Percentiles rank a stretch among this genome's conserved stretches.
phyloP scores from a whole-genome alignment of 2,888 invertebrate species.

The Noctua pronuba region DNA sequence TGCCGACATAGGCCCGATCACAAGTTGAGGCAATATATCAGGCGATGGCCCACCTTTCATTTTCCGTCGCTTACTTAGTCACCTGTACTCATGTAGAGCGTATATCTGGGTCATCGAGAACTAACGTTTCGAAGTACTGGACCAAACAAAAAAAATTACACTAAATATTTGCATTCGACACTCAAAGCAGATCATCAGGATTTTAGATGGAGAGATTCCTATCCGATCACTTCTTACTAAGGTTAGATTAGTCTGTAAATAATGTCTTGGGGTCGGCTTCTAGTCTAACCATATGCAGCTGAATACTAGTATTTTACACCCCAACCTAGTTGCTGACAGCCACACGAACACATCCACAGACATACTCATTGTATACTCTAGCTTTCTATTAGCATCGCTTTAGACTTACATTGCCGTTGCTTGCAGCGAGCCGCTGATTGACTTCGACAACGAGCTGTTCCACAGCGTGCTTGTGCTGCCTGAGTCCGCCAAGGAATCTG shows the following conservation, averaged over 20 bases:
- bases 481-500: constrained; percentile 84
- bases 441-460: constrained; percentile 88
- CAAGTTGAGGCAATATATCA: not conserved
- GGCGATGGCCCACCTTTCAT: not conserved
- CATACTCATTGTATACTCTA: not conserved
- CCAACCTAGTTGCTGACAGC: not conserved
- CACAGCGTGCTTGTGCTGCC: constrained; percentile 86
- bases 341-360: not conserved
- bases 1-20: not conserved
- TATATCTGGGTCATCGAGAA: not conserved
- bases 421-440: constrained; percentile 87
- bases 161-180: not conserved
- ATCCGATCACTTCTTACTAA: too few species aligned
- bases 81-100: not conserved
- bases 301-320: not conserved
- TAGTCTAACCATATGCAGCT: not conserved
- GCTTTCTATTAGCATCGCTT: constrained; percentile 52
- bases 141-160: not conserved
- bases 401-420: constrained; percentile 59
- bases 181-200: not conserved
- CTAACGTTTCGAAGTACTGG: not conserved
- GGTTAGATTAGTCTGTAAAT: not conserved
- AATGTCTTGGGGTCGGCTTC: not conserved
- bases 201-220: not conserved
- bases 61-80: not conserved